Base-by-base conservation (phyloP, 2,113 vertebrate genomes). In the Edolisoma coerulescens region DNA sequence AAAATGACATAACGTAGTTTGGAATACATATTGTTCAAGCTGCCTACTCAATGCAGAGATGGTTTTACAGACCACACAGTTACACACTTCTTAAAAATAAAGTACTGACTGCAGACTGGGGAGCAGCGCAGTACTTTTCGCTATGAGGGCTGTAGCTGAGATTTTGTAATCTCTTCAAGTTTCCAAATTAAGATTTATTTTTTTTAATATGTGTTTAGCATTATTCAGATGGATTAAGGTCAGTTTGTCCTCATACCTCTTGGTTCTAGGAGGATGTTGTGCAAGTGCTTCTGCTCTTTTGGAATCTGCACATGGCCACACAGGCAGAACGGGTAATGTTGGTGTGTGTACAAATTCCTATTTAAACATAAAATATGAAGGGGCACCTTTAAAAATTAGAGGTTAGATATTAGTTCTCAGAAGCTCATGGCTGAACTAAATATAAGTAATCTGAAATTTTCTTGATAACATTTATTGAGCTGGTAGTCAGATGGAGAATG, bases 21-120 rank as follows among this genome's bases (percentile, higher is more conserved):
- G 54, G 79, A 95, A 93, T 77, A 90, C 37, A 44, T 81, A 73
- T 49, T 59, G n/a, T 77, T 86, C 33, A 60, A 86, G 28, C 68
- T 77, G 7, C 75, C 35, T 74, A 11, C n/a, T 21, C 21, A 45
- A 16, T 33, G 54, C 28, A 75, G 70, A 85, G n/a, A 39, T 60
- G 27, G 24, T 57, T 96, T 79, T 89, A 74, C 68, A 60, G 84
- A 73, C 81, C 54, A 60, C 33, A 10, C 23, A 59, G 7, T 69
- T 71, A 32, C 10, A 61, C 28, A 45, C 26, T 84, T 57, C 44
- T 61, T 75, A 33, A 89, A 92, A 49, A 45, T 30, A 33, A 91
- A 19, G 13, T 71, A 73, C 57, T 65, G 35, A 35, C 41, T 79
- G 30, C 33, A 82, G 23, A n/a, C 11, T 56, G 41, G 17, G 19